Evolutionary conservation across 2,113 vertebrate species (phyloP), one percentile per base, ranked within the genome.

Genomic region (Penelope pileata): DNA sequence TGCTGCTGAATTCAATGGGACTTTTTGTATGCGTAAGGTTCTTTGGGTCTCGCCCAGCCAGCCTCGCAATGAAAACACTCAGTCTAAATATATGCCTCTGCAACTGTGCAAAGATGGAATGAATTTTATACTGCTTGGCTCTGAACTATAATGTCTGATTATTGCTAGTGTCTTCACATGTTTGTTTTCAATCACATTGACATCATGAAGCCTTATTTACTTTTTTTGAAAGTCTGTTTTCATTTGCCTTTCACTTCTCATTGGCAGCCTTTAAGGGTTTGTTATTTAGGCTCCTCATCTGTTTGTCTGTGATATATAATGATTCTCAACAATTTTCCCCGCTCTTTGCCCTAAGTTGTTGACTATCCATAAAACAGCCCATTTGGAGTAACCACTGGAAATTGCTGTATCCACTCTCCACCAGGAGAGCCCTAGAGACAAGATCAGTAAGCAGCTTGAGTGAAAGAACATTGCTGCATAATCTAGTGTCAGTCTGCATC

Each of bases 151-250:
- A 48, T 80, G 86, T 34, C 78, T 92, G 93, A 93, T 93, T 93
- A 83, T 64, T 93, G 53, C 83, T 86, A 90, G 74, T 88, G 80
- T 68, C 59, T 95, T 94, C 1, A 15, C 83, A 73, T 86, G 91
- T 92, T 96, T 95, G 83, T 96, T 95, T 94, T 92, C 88, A 93
- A 83, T 88, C 89, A 87, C 56, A 60, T 38, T 94, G 93, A 96
- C 83, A 96, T 94, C 79, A 73, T 76, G 48, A 83, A 95, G 32
- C 75, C 74, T 88, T 95, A 94, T 92, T 95, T 96, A 88, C 88
- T 92, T 95, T 95, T 91, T 94, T 40, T 60, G 83, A 74, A 90
- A 75, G 74, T 75, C 88, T 93, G 72, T 94, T 97, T 94, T 86
- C 42, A 64, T 91, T 97, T 93, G 83, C 84, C 77, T 95, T 94